These are phyloP conservation scores for Oeneis ivallda DNA, from an alignment of 2,888 invertebrate species.

Conservation along the genomic window DNA sequence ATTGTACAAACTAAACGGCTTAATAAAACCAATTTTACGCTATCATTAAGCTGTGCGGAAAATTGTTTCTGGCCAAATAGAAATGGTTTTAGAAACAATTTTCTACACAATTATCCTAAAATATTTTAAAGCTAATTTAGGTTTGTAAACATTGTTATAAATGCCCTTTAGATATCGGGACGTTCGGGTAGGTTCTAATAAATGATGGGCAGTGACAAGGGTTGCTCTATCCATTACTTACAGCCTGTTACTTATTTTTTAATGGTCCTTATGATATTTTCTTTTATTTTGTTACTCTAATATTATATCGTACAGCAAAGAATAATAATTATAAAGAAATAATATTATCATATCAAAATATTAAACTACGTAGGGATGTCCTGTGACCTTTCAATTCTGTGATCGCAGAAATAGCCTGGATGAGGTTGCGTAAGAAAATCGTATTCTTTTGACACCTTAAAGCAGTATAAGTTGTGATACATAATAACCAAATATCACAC, in stretches of 20 bases:
- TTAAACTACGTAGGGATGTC: too few species aligned
- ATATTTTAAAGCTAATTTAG: conserved; percentile 1
- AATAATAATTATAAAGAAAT: too few species aligned
- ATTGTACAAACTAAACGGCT: conserved; percentile 17
- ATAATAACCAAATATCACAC: too few species aligned
- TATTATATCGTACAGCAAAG: too few species aligned
- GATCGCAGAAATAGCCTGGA: too few species aligned
- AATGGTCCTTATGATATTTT: background rate
- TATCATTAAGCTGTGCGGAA: conserved; percentile 19
- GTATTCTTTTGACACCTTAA: too few species aligned
- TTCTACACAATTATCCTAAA: background rate
- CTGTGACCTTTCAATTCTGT: too few species aligned
- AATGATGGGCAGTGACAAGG: background rate
- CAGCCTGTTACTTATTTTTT: conserved; percentile 6
- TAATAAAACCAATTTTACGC: conserved; percentile 20
- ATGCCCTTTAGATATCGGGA: conserved; percentile 2
- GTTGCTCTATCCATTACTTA: conserved; percentile 7
- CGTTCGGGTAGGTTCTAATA: background rate
- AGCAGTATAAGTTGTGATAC: too few species aligned
- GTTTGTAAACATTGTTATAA: background rate
- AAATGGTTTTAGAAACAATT: conserved; percentile 6
- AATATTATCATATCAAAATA: too few species aligned
- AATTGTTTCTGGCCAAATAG: conserved; percentile 15
- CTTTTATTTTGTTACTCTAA: background rate
- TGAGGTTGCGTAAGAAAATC: too few species aligned